Conservation (phyloP, 2,888 invertebrate genomes). For the Saturnia japonica region DNA sequence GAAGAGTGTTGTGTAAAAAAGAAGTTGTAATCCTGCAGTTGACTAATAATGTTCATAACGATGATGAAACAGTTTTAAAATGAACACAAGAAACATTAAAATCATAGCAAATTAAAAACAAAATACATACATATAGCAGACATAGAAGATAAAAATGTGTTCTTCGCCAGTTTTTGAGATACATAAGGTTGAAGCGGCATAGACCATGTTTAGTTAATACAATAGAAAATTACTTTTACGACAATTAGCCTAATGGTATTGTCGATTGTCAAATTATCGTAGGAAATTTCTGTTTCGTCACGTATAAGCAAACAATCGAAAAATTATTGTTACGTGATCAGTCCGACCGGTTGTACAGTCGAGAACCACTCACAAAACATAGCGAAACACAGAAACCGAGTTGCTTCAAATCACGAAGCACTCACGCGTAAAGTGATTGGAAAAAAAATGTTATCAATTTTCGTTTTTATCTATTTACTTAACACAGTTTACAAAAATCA, state of each 20-base stretch:
- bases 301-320: slow-evolving; percentile 42
- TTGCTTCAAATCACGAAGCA: slow-evolving; percentile 67
- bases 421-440: slow-evolving; percentile 71
- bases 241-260: slow-evolving; percentile 3
- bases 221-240: slow-evolving; percentile 3
- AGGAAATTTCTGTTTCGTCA: slow-evolving; percentile 30
- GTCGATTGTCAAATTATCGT: slow-evolving; percentile 1
- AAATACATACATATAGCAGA: neutral
- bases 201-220: neutral
- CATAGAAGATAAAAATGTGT: neutral
- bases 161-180: neutral
- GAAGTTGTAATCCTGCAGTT: neutral
- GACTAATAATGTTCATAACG: neutral
- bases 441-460: slow-evolving; percentile 55
- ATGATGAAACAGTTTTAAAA: no score
- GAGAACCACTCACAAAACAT: slow-evolving; percentile 41
- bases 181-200: neutral
- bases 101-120: neutral
- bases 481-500: slow-evolving; percentile 65
- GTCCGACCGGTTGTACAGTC: slow-evolving; percentile 35
- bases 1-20: neutral
- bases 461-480: slow-evolving; percentile 63
- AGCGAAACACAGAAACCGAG: slow-evolving; percentile 44
- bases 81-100: neutral
- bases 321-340: slow-evolving; percentile 43